These are phyloP conservation scores for Nematolebias whitei DNA, from an alignment of 2,113 vertebrate genomes.

Conservation along the genomic window DNA sequence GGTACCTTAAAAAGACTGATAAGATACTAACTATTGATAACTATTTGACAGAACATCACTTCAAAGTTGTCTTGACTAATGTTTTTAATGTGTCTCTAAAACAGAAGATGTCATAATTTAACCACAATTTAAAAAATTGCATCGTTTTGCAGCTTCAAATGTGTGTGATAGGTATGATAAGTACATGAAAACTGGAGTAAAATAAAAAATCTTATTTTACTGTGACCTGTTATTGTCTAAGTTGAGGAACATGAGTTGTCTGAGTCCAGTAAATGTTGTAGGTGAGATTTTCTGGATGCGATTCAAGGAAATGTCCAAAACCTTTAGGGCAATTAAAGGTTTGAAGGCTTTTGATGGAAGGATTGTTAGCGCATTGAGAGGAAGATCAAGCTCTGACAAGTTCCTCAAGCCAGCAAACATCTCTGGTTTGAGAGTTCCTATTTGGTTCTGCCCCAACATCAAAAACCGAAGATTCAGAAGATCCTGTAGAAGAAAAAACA, in stretches of 20 bases:
- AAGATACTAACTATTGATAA: too few relatives aligned
- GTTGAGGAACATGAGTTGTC: conserved; percentile 79
- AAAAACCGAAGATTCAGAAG: conserved; percentile 81
- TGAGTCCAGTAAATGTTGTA: conserved; percentile 77
- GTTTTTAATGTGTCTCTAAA: too few relatives aligned
- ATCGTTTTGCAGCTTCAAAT: too few relatives aligned
- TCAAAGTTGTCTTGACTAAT: too few relatives aligned
- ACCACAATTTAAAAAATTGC: too few relatives aligned
- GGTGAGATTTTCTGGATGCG: conserved; percentile 75
- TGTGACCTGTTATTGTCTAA: conserved; percentile 79
- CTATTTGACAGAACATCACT: too few relatives aligned
- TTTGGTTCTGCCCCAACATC: conserved; percentile 81
- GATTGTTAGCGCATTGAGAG: conserved; percentile 68
- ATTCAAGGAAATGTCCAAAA: conserved; percentile 79
- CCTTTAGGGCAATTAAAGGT: conserved; percentile 77
- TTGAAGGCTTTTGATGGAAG: conserved; percentile 76
- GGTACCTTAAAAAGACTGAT: too few relatives aligned
- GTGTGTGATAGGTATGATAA: too few relatives aligned
- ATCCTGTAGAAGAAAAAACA: conserved; percentile 52
- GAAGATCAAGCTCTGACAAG: conserved; percentile 79
- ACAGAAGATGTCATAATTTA: too few relatives aligned
- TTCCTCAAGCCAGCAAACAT: conserved; percentile 79
- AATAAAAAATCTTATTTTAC: neutral
- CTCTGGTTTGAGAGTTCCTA: conserved; percentile 67
- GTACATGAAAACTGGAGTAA: too few relatives aligned